Conservation (phyloP, 2,888 invertebrate genomes). For the Rhorus exstirpatorius region DNA sequence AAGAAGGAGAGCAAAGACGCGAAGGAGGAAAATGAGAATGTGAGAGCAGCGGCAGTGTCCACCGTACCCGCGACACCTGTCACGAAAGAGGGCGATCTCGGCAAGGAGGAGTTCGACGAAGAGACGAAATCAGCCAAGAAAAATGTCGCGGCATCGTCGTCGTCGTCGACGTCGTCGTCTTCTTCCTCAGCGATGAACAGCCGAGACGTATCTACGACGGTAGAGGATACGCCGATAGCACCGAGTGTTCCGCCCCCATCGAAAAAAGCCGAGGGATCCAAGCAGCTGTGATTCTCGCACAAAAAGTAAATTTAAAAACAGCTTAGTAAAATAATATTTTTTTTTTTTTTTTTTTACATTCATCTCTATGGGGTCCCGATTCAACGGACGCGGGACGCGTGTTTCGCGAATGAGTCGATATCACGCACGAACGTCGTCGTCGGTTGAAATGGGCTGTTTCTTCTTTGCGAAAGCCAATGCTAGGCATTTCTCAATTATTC, state of each 20-base stretch:
- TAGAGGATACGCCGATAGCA: constrained; percentile 74
- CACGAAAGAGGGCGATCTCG: constrained; percentile 74
- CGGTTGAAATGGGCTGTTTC: constrained; percentile 14
- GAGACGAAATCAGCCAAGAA: constrained; percentile 49
- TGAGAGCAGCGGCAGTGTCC: constrained; percentile 67
- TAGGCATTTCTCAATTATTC: constrained; percentile 25
- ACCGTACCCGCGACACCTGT: constrained; percentile 78
- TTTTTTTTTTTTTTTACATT: constrained; percentile 49
- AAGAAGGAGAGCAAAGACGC: constrained; percentile 85
- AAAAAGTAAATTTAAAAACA: constrained; percentile 70
- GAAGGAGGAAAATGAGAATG: constrained; percentile 68
- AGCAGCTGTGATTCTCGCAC: constrained; percentile 82
- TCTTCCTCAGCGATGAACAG: constrained; percentile 68
- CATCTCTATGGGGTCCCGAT: constrained; percentile 44
- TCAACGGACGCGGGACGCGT: constrained; percentile 11
- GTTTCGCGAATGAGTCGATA: neutral
- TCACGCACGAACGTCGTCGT: constrained; percentile 35
- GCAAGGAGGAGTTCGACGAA: constrained; percentile 67
- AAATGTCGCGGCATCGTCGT: constrained; percentile 19
- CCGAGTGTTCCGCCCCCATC: constrained; percentile 78
- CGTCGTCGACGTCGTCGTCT: constrained; percentile 13
- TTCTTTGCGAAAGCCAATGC: constrained; percentile 15
- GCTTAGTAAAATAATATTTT: constrained; percentile 61
- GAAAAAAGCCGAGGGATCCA: constrained; percentile 84
- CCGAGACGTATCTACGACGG: constrained; percentile 67